Evolutionary conservation across 2,888 invertebrate species (phyloP), one percentile per base, ranked within the genome.

Genomic region (Hipparchia semele): DNA sequence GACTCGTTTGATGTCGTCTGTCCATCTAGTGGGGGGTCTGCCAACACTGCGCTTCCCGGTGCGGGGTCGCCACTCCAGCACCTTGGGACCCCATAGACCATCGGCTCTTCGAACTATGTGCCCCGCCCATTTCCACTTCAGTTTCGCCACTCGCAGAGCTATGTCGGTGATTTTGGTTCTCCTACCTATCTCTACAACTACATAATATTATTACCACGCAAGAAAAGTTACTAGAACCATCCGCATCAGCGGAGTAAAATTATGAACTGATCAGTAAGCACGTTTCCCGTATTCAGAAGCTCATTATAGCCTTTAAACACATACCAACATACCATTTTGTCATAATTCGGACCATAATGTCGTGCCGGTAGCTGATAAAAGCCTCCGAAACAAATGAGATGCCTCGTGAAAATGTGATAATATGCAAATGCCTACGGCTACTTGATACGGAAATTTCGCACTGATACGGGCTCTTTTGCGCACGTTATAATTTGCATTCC

Each of bases 311-410:
- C 80, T 81, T 81, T 80, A 81, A 83, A 68, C 81, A 83, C 83
- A 81, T 83, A 80, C 81, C 85, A 84, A 81, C 80, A 79, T 81
- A 83, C 82, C 81, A 84, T 85, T 84, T 84, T 83, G 83, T 84
- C 84, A 85, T 87, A 85, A 68, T 85, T 84, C 77, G 80, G 83
- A 83, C 82, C 81, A 82, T 87, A 86, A 89, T 86, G 84, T 62
- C 80, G 82, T 80, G 81, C 81, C 82, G 82, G 80, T 79, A 80
- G 81, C 82, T 81, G 80, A 81, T 82, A 87, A 88, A 87, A 83
- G 83, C 85, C 83, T 83, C 78, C 82, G 82, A 83, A 81, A 81
- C 82, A 82, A 85, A 86, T 83, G 79, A 82, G 81, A 84, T 81
- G 79, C 80, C 78, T 79, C 80, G 71, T 75, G 77, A 77, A 79